Percentiles rank a stretch among this genome's conserved stretches.
phyloP scores from a whole-genome alignment of 2,113 vertebrate species.

The Glaucomys volans region DNA sequence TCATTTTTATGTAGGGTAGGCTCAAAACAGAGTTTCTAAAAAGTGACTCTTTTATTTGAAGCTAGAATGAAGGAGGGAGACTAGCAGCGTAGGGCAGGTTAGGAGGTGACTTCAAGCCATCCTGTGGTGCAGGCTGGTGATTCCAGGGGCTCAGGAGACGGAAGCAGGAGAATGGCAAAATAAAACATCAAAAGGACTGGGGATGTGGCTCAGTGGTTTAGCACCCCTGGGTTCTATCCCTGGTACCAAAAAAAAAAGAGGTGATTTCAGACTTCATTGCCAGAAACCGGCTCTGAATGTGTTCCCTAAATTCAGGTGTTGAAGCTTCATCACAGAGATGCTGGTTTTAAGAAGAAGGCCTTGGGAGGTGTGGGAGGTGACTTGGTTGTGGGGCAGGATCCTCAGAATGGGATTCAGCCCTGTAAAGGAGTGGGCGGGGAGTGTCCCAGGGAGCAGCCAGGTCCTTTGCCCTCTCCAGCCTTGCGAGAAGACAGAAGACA shows the following conservation, averaged over 20 bases:
- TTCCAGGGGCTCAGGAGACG: no score
- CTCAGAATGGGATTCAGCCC: neutral
- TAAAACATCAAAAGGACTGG: no score
- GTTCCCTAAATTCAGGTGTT: neutral
- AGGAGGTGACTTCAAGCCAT: neutral
- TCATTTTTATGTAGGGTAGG: neutral
- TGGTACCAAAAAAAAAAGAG: neutral
- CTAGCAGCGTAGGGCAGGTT: neutral
- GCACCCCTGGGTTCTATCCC: no score
- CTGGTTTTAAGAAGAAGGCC: neutral
- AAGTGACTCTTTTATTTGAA: constrained; percentile 35
- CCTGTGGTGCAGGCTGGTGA: no score
- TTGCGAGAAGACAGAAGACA: neutral
- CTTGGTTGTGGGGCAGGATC: neutral
- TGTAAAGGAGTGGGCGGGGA: neutral
- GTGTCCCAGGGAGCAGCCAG: neutral
- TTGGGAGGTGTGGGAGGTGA: neutral
- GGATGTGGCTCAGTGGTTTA: no score
- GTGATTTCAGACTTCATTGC: neutral
- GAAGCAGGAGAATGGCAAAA: no score
- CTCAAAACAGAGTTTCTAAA: neutral
- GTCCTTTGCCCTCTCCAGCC: neutral
- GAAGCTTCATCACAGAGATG: neutral
- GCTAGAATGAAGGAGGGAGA: neutral
- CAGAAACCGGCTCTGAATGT: neutral